phyloP scores from a whole-genome alignment of 2,113 vertebrate species.

The Engraulis encrasicolus region DNA sequence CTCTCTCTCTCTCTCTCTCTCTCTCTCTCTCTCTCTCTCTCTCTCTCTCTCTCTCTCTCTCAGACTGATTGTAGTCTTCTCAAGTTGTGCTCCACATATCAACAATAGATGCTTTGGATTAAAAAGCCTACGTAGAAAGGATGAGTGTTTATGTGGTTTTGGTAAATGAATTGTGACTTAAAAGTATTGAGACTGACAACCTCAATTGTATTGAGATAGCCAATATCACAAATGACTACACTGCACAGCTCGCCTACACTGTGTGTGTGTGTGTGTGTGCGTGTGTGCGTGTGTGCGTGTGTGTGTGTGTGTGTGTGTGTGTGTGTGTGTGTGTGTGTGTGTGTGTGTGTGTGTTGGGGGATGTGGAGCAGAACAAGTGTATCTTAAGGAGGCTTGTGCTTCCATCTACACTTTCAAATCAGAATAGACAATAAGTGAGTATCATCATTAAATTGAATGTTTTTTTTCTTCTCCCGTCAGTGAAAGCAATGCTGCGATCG shows the following conservation, averaged over 20 bases:
- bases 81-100: constrained; percentile 31
- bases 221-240: constrained; percentile 25
- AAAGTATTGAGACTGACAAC: constrained; percentile 29
- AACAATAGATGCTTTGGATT: constrained; percentile 31
- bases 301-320: no score
- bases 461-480: neutral
- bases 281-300: neutral
- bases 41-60: constrained; percentile 2
- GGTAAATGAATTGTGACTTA: constrained; percentile 44
- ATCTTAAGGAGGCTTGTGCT: neutral
- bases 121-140: constrained; percentile 29
- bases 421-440: constrained; percentile 1
- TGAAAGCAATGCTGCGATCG: neutral
- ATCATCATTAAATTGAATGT: constrained; percentile 6
- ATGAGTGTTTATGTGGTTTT: constrained; percentile 39
- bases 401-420: constrained; percentile 3
- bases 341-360: neutral
- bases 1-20: neutral
- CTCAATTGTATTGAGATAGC: constrained; percentile 41
- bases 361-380: neutral
- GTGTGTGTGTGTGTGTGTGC: neutral
- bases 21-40: constrained; percentile 11
- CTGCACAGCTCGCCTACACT: neutral
- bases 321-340: neutral
- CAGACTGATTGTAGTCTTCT: constrained; percentile 43